A percentile compares a stretch with the other conserved stretches of the same genome.
These are phyloP conservation scores for Eristalis arbustorum DNA, from an alignment of 2,888 invertebrate genomes.

Conservation along the genomic window DNA sequence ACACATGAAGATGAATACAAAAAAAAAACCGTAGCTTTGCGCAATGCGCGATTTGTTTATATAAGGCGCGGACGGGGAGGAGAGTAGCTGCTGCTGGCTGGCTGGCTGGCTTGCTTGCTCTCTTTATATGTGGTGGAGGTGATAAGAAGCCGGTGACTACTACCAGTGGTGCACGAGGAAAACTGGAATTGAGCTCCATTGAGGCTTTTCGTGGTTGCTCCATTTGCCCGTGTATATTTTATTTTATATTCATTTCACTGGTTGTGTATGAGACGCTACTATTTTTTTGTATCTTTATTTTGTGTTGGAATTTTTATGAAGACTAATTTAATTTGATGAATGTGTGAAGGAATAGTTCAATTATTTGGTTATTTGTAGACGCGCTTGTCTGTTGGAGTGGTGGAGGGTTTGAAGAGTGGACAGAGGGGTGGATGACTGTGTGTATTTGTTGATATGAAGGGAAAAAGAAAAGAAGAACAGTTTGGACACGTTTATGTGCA, in stretches of 20 bases:
- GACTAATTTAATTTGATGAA: conserved; percentile 35
- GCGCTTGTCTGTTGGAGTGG: background rate
- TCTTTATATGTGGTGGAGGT: conserved; percentile 23
- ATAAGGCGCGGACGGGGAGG: background rate
- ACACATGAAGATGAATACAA: conserved; percentile 1
- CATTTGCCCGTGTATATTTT: background rate
- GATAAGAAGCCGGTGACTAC: conserved; percentile 39
- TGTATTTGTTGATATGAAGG: background rate
- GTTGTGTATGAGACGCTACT: background rate
- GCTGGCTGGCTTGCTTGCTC: background rate
- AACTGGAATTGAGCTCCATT: conserved; percentile 29
- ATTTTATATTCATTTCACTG: background rate
- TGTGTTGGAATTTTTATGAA: conserved; percentile 35
- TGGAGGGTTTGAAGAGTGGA: background rate
- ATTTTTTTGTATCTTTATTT: conserved; percentile 3
- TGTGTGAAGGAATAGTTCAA: conserved; percentile 39
- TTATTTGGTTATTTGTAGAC: conserved; percentile 31
- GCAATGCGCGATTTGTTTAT: conserved; percentile 49
- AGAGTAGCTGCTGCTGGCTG: background rate
- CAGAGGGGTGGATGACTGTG: background rate
- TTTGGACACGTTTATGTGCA: background rate
- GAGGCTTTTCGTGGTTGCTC: conserved; percentile 25
- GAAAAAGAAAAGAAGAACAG: background rate
- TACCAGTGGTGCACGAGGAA: conserved; percentile 18
- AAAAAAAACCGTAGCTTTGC: conserved; percentile 29